phyloP scores from a whole-genome alignment of 64 coral and sea anemone genomes.

The Actinia equina region DNA sequence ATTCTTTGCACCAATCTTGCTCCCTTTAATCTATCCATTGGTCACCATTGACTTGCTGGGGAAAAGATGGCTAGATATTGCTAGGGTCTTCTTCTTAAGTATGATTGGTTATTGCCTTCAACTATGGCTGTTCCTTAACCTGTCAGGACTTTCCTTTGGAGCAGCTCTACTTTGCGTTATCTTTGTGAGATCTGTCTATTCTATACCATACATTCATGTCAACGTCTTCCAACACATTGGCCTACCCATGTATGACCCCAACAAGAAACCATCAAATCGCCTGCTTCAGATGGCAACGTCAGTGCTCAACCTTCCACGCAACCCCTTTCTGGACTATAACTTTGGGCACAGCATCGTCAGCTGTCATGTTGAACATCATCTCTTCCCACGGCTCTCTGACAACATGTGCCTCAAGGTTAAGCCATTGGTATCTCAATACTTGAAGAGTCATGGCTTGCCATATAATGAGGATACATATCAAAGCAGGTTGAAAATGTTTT shows the following conservation, averaged over 20 bases:
- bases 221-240: constrained; percentile 97
- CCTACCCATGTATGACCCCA: constrained; percentile 77
- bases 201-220: constrained; percentile 87
- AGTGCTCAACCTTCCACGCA: constrained; percentile 68
- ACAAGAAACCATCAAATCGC: constrained; percentile 44
- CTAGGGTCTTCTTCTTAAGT: constrained; percentile 20
- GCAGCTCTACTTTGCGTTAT: constrained; percentile 61
- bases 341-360: constrained; percentile 81
- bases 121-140: constrained; percentile 49
- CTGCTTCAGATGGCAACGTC: constrained; percentile 69
- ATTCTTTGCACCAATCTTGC: constrained; percentile 66
- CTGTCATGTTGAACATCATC: constrained; percentile 90
- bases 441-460: constrained; percentile 74
- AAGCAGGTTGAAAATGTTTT: constrained; percentile 64
- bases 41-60: constrained; percentile 47
- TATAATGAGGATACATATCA: constrained; percentile 74
- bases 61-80: constrained; percentile 35
- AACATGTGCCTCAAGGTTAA: constrained; percentile 97
- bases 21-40: constrained; percentile 59
- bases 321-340: constrained; percentile 73
- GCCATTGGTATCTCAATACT: constrained; percentile 72
- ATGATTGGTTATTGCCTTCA: constrained; percentile 46
- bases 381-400: constrained; percentile 90
- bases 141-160: constrained; percentile 58
- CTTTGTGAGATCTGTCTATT: constrained; percentile 41